Evolutionary conservation across 2,113 vertebrate species (phyloP), one percentile per base, ranked within the genome.

Genomic region (Pseudorectes ferrugineus): DNA sequence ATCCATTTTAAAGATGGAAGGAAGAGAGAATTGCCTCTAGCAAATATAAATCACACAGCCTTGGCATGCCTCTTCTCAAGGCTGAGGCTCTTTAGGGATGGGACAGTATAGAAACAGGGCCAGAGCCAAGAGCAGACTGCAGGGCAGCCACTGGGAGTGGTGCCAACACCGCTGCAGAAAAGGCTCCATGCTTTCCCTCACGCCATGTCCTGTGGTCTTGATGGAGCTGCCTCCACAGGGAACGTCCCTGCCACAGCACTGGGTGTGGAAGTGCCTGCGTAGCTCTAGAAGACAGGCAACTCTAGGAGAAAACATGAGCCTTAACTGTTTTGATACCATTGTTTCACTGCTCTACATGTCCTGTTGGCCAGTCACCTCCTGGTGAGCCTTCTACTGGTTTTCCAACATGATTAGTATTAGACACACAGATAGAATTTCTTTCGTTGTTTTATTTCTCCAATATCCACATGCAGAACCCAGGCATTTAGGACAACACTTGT

Each of bases 241-340:
- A 88, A 33, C 1, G 0, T 72, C 74, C 28, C 14, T 57, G 3
- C 52, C 48, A 21, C 26, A 61, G 31, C 43, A 43, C 40, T 29
- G 45, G 40, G 1, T 68, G 24, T 85, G 54, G 15, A 93, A 72
- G 35, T 75, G 33, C 65, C 57, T 6, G 2, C 0, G 0, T 10
- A 82, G 28, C n/a, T 25, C 42, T 57, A 40, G 45, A 72, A 80
- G 51, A 49, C 26, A 57, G 36, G 26, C 29, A 92, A 14, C 14
- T 12, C 40, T 25, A 15, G 11, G 24, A 84, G 63, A 51, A 63
- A 89, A 36, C 40, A 18, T 14, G 31, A 51, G 36, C 54, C 24
- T 49, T n/a, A 45, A 25, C 22, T 74, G 14, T 46, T 88, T 46
- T 15, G 8, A 54, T 68, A 67, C 17, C 0, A 0, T 26, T 75